These are phyloP conservation scores for Carcinoscorpius rotundicauda DNA, from an alignment of 1,140 invertebrate species.

Conservation along the genomic window DNA sequence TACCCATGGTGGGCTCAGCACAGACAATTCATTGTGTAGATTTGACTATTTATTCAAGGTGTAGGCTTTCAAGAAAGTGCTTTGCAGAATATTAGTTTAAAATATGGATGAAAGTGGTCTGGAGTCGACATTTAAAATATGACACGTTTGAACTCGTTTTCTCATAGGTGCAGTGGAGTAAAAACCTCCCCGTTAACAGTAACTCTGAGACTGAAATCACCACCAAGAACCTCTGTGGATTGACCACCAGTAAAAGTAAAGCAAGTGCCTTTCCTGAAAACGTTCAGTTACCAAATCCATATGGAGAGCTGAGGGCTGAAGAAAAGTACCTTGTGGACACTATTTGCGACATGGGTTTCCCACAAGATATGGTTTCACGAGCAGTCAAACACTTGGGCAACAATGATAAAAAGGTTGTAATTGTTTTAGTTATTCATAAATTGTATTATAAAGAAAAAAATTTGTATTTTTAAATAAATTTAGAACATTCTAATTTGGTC, in stretches of 20 bases:
- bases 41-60: too few species aligned
- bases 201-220: not conserved
- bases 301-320: constrained; percentile 41
- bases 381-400: constrained; percentile 56
- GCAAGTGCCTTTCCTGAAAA: too few species aligned
- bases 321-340: constrained; percentile 52
- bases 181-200: not conserved
- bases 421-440: constrained; percentile 9
- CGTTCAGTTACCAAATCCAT: constrained; percentile 34
- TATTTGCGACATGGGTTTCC: constrained; percentile 72
- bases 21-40: too few species aligned
- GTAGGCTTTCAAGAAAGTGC: too few species aligned
- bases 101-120: not conserved
- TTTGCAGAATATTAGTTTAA: not conserved
- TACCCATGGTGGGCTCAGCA: too few species aligned
- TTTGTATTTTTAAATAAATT: constrained; percentile 7
- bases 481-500: constrained; percentile 5
- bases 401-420: constrained; percentile 67
- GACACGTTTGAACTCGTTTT: too few species aligned
- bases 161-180: too few species aligned
- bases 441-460: not conserved
- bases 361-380: constrained; percentile 55
- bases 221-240: not conserved
- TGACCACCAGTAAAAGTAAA: not conserved
- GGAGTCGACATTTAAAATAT: too few species aligned